Conservation (phyloP, 2,113 vertebrate species). For the Damaliscus lunatus region DNA sequence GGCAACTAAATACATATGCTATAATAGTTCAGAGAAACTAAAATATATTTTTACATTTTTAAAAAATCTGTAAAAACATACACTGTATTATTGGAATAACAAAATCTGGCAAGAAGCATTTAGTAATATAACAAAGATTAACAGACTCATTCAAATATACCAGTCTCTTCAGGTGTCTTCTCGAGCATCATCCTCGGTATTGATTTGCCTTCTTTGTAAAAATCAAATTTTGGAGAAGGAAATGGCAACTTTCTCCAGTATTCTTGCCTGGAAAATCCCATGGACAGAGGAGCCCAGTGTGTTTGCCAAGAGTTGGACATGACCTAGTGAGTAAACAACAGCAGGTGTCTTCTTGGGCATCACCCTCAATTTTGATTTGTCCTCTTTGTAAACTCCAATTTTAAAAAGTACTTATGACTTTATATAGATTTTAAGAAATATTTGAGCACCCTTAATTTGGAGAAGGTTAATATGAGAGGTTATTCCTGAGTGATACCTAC, state of each 20-base stretch:
- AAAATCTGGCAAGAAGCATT: background rate
- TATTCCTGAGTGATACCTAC: background rate
- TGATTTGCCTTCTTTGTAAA: background rate
- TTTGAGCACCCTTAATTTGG: background rate
- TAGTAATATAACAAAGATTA: background rate
- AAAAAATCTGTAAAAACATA: background rate
- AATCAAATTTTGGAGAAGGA: background rate
- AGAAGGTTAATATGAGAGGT: background rate
- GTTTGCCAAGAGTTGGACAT: too few species aligned
- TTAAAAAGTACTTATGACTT: background rate
- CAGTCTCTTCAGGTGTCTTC: background rate
- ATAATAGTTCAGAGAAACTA: background rate
- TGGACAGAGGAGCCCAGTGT: background rate
- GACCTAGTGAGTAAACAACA: background rate
- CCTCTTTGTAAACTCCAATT: background rate
- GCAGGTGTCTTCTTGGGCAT: background rate
- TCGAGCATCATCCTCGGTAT: fast-evolving
- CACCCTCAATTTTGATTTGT: background rate
- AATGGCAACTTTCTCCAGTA: background rate
- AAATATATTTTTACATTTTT: background rate
- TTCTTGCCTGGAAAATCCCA: background rate
- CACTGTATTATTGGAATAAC: background rate
- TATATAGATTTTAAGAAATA: background rate
- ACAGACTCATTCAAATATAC: background rate
- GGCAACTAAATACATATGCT: background rate